Evolutionary conservation across 2,888 invertebrate genomes (phyloP), one percentile per base, ranked within the genome.

Genomic region (Chrysomela aeneicollis): DNA sequence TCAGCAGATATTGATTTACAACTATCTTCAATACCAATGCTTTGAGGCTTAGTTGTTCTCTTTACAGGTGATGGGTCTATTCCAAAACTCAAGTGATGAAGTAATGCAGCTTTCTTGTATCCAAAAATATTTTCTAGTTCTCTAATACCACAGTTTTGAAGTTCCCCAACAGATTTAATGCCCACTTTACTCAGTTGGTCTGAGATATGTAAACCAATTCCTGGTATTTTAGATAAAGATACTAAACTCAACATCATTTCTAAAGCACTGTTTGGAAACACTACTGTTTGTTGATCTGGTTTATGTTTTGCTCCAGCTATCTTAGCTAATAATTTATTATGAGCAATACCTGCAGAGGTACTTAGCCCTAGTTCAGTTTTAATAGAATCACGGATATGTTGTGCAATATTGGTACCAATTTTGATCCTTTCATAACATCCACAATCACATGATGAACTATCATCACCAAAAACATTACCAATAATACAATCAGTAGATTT

Each of bases 281-380:
- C 84, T 22, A 90, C 86, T 0, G 94, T 93, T 82, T 95, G 94
- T 76, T 93, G 89, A 80, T 94, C 90, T 5, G 95, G 94, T 80
- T 93, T 93, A 77, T 92, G 86, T 69, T 88, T 83, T 42, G 87
- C 85, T 69, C 92, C 90, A 53, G 87, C 89, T 68, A 95, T 82
- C 83, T 95, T 95, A 1, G 94, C 91, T 76, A 94, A 81, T 64
- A 94, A 82, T 83, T 95, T 95, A 80, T 94, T 95, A 75, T 93
- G 91, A 32, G 92, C 90, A 67, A 94, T 87, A 54, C 95, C 95
- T 35, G 93, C 93, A 84, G 93, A 92, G 73, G 89, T 89, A 1
- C 93, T 93, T 66, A 93, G 86, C 58, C 90, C 88, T 71, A 94
- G 83, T 70, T 91, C 89, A 63, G 86, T 84, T 71, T 85, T 85